Evolutionary conservation across 2,797 vertebrate genomes (phyloP).

Genomic region (Thunnus albacares): DNA sequence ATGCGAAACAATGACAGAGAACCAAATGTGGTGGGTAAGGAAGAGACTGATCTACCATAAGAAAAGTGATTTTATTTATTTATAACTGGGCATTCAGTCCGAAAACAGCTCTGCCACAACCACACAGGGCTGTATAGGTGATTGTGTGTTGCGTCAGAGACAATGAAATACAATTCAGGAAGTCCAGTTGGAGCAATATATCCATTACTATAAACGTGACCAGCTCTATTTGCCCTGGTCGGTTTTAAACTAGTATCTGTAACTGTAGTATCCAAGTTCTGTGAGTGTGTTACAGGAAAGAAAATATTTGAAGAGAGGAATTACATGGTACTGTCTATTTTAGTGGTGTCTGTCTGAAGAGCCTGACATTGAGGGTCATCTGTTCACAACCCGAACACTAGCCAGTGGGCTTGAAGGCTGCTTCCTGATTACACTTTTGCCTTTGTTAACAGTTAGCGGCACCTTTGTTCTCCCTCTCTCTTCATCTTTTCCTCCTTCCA

Average conservation of each 20-base stretch:
- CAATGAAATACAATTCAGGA: too few species aligned
- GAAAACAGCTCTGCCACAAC: too few species aligned
- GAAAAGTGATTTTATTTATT: background rate
- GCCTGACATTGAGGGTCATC: slow-evolving; percentile 33
- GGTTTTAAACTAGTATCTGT: slow-evolving; percentile 2
- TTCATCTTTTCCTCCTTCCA: slow-evolving; percentile 40
- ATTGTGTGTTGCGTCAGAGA: too few species aligned
- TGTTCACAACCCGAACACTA: slow-evolving; percentile 43
- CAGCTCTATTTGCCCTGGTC: background rate
- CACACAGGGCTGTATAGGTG: too few species aligned
- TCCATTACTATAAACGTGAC: too few species aligned
- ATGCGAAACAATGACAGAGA: background rate
- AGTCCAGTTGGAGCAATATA: too few species aligned
- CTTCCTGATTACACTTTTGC: slow-evolving; percentile 39
- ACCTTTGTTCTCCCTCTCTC: slow-evolving; percentile 38
- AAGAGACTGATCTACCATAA: background rate
- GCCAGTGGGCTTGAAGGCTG: background rate
- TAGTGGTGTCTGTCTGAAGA: background rate
- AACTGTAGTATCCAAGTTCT: background rate
- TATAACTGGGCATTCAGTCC: background rate
- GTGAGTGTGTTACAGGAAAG: background rate
- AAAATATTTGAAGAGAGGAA: background rate
- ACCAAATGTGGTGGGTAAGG: background rate
- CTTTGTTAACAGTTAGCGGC: slow-evolving; percentile 34
- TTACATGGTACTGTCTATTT: background rate